Evolutionary conservation across 1,140 invertebrate species (phyloP), one percentile per base, ranked within the genome.

Genomic region (Drosophila nebulosa): DNA sequence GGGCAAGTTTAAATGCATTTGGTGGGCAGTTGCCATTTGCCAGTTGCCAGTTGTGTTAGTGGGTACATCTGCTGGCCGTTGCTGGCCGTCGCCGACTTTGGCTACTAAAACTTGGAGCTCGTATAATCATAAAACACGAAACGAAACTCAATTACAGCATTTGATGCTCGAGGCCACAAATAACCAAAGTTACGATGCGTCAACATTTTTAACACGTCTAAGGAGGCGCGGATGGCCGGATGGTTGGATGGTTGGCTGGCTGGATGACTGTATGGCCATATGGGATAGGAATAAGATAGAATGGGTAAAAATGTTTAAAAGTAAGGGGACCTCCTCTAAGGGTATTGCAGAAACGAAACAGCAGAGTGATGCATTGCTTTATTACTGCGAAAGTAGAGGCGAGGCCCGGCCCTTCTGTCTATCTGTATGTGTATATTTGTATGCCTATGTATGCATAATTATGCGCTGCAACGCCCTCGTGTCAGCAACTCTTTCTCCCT

Each of bases 91-190:
- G 30, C 30, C 30, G 30, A 9, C 30, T 30, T 9, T 36, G 10
- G 63, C 71, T 60, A 74, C 74, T 74, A 74, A 74, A 74, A 72
- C 71, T 63, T 35, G 64, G n/a, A n/a, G 42, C 30, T 61, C 46
- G 52, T 64, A 76, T 79, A 76, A 76, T 70, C 83, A 88, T 88
- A 88, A 88, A 88, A 88, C 79, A 88, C 75, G 86, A 85, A 88
- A 88, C 83, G 86, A 85, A 88, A 88, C 83, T 89, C 83, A 88
- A 88, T 88, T 88, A 88, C 83, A 86, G 74, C 83, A 70, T 88
- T 88, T 88, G 83, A 68, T 77, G 83, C 83, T 88, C 79, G 88
- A 88, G 83, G 83, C 83, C 83, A 88, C 84, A 86, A 86, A 86
- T 84, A 83, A 89, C 75, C 63, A 59, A 89, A 77, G 84, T 88